Evolutionary conservation across 1,140 invertebrate genomes (phyloP), one percentile per base, ranked within the genome.

Genomic region (Drosophila equinoxialis): DNA sequence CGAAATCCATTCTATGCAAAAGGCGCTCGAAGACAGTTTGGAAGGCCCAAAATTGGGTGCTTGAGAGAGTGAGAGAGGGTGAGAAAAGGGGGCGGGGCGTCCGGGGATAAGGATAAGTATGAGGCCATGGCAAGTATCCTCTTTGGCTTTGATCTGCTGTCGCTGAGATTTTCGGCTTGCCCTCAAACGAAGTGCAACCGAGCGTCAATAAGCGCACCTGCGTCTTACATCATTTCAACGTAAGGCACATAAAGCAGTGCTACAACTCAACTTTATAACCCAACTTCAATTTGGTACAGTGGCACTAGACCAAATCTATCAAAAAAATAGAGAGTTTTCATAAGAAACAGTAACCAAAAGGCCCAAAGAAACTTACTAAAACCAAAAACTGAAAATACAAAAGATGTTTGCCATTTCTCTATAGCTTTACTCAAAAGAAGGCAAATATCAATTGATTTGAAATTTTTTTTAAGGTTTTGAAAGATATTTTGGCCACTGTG

Each of bases 131-230:
- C 35, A 42, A 51, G 35, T 62, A 71, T 77, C 61, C 63, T 71
- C 57, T 48, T 77, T 85, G 68, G 84, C 84, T 89, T 87, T 87
- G 84, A 87, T 89, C 84, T 87, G 59, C 68, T 87, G 79, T 68
- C 68, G 74, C 77, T 71, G 73, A 87, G 84, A 87, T 87, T 87
- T 87, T 84, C 74, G 85, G 80, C 77, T 84, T 70, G 77, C 65
- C 74, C 77, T 89, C 84, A 89, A 89, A 87, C 80, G 68, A 87
- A 89, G 57, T 78, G 71, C 84, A 87, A 45, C 72, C 84, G 77
- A 89, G 84, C 84, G 80, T 68, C 77, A 75, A 89, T 89, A 87
- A 87, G 84, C 84, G 85, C 84, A 87, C 84, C 84, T 87, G 84
- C 80, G 84, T 83, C 80, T 81, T 83, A 81, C 84, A 71, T 63